Conservation (phyloP, 2,113 vertebrate species). For the Ondatra zibethicus region DNA sequence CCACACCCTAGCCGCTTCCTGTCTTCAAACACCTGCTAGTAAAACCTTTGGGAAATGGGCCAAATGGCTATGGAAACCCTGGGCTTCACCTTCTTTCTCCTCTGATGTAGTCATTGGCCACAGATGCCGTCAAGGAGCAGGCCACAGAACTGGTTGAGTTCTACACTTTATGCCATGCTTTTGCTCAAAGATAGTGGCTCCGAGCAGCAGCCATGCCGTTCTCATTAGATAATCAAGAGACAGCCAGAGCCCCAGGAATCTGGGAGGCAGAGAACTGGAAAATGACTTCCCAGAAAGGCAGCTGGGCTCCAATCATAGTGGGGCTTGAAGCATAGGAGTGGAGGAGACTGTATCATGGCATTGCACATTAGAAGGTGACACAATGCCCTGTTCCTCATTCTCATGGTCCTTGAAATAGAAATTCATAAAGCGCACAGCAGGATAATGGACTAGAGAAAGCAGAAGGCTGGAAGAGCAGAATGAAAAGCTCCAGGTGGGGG, state of each 20-base stretch:
- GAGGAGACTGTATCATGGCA: not conserved
- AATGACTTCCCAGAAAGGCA: not conserved
- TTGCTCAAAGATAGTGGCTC: not conserved
- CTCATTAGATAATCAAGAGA: not conserved
- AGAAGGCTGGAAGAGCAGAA: not conserved
- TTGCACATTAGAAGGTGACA: not conserved
- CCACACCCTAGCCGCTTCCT: slow-evolving; percentile 55
- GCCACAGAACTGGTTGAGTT: slow-evolving; percentile 2
- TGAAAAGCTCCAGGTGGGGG: not conserved
- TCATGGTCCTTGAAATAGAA: not conserved
- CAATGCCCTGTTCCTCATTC: not conserved
- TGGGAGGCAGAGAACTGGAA: not conserved
- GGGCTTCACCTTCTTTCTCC: slow-evolving; percentile 44
- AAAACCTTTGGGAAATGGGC: not conserved
- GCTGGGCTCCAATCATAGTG: not conserved
- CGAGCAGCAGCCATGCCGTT: not conserved
- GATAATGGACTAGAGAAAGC: not conserved
- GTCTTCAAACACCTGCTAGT: slow-evolving; percentile 1
- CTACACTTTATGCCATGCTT: not conserved
- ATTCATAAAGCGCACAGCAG: not conserved
- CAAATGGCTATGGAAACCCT: slow-evolving; percentile 18
- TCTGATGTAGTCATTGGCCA: slow-evolving; percentile 36
- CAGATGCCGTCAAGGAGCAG: slow-evolving; percentile 21
- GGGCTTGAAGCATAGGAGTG: not conserved
- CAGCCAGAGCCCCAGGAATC: not conserved